These are phyloP conservation scores for Latrodectus geometricus DNA, from an alignment of 1,140 invertebrate species.

Conservation along the genomic window DNA sequence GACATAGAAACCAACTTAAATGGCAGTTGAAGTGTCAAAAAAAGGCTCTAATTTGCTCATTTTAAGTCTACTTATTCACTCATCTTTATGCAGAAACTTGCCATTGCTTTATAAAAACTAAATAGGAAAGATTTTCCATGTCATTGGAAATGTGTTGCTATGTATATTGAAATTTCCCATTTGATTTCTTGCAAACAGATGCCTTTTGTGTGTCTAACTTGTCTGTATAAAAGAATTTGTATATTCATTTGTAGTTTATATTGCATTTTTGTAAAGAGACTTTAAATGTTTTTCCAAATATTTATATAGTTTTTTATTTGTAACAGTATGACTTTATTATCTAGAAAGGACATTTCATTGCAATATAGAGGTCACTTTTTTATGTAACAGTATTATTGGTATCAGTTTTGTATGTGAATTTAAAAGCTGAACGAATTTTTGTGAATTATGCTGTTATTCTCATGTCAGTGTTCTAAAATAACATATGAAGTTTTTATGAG, in stretches of 20 bases:
- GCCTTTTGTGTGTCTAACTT: neutral
- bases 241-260: conserved; percentile 32
- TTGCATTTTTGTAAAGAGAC: conserved; percentile 13
- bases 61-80: conserved; percentile 30
- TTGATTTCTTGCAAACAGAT: neutral
- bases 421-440: too few species aligned
- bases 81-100: neutral
- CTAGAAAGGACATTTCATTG: too few species aligned
- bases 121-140: too few species aligned
- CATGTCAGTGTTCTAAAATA: too few species aligned
- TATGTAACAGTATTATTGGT: too few species aligned
- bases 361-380: too few species aligned
- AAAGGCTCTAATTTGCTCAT: neutral
- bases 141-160: neutral
- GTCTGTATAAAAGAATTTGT: conserved; percentile 20
- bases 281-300: conserved; percentile 21
- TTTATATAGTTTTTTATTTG: conserved; percentile 47
- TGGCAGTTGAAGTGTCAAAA: conserved; percentile 20
- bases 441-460: too few species aligned
- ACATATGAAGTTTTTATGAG: too few species aligned
- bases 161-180: conserved; percentile 2
- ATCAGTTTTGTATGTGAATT: too few species aligned
- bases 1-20: conserved; percentile 78
- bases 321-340: neutral
- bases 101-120: neutral